These are phyloP conservation scores for Wasmannia auropunctata DNA, from an alignment of 1,140 invertebrate species.

Conservation along the genomic window DNA sequence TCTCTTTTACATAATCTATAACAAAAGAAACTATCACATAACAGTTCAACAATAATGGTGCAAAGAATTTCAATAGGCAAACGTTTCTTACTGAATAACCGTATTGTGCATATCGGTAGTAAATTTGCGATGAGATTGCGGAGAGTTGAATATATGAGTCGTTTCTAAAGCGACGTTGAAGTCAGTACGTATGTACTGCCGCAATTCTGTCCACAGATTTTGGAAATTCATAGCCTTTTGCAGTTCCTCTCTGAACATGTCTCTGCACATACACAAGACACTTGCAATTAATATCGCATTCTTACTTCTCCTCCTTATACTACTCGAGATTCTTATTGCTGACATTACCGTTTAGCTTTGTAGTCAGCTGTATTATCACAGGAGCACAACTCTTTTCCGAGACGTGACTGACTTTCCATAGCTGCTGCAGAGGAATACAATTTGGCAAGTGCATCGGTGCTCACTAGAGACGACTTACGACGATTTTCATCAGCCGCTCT, in stretches of 20 bases:
- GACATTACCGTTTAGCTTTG: conserved; percentile 77
- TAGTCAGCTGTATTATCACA: conserved; percentile 73
- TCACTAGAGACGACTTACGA: background rate
- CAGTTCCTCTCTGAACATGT: conserved; percentile 83
- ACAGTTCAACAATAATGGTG: background rate
- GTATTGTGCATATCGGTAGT: conserved; percentile 74
- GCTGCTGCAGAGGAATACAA: conserved; percentile 6
- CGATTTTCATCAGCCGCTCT: conserved; percentile 28
- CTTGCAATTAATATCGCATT: conserved; percentile 9
- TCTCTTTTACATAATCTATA: conserved; percentile 87
- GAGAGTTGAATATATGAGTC: conserved; percentile 72
- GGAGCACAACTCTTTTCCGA: conserved; percentile 69
- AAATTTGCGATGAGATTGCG: conserved; percentile 73
- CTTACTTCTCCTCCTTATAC: background rate
- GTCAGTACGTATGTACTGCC: conserved; percentile 84
- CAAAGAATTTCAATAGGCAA: background rate
- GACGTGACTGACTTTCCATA: conserved; percentile 17
- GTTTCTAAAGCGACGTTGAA: conserved; percentile 84
- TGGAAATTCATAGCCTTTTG: conserved; percentile 85
- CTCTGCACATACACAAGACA: conserved; percentile 71
- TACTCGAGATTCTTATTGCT: conserved; percentile 70
- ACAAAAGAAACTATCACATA: conserved; percentile 58
- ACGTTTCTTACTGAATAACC: conserved; percentile 74
- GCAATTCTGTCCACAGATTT: conserved; percentile 86
- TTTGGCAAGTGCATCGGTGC: background rate